These are phyloP conservation scores for Stramonita haemastoma DNA, from an alignment of 2,888 invertebrate species.

Conservation along the genomic window DNA sequence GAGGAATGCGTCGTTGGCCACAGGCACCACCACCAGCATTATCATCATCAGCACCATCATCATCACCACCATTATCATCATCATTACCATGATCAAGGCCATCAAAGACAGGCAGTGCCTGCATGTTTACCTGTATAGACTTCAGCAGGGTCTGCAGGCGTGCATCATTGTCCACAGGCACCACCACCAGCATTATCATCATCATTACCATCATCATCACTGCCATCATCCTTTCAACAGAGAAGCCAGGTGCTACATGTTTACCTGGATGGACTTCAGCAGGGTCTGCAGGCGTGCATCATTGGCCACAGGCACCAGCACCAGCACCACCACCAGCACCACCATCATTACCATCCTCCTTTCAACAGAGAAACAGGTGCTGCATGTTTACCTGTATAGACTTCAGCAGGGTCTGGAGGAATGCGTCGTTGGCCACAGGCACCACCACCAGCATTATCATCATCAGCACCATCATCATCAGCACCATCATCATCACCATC, in stretches of 20 bases:
- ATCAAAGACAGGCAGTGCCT: too few species aligned
- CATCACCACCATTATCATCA: too few species aligned
- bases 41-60: too few species aligned
- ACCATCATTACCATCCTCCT: too few species aligned
- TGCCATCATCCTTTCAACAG: too few species aligned
- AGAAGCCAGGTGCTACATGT: not conserved
- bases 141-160: slow-evolving; percentile 75
- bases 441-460: slow-evolving; percentile 79
- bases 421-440: slow-evolving; percentile 82
- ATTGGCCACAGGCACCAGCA: slow-evolving; percentile 84
- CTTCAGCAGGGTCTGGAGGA: slow-evolving; percentile 71
- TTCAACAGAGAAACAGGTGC: too few species aligned
- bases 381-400: slow-evolving; percentile 65
- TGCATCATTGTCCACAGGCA: slow-evolving; percentile 83
- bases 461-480: too few species aligned
- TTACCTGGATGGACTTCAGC: slow-evolving; percentile 67
- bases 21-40: slow-evolving; percentile 81
- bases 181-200: slow-evolving; percentile 81
- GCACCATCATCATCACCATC: too few species aligned
- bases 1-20: slow-evolving; percentile 81
- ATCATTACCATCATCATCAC: slow-evolving; percentile 62
- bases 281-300: slow-evolving; percentile 78
- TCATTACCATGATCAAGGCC: too few species aligned
- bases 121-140: slow-evolving; percentile 65
- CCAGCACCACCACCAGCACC: too few species aligned